These are phyloP conservation scores for Oscheius sp. DNA, from an alignment of 2,888 invertebrate species.

Conservation along the genomic window DNA sequence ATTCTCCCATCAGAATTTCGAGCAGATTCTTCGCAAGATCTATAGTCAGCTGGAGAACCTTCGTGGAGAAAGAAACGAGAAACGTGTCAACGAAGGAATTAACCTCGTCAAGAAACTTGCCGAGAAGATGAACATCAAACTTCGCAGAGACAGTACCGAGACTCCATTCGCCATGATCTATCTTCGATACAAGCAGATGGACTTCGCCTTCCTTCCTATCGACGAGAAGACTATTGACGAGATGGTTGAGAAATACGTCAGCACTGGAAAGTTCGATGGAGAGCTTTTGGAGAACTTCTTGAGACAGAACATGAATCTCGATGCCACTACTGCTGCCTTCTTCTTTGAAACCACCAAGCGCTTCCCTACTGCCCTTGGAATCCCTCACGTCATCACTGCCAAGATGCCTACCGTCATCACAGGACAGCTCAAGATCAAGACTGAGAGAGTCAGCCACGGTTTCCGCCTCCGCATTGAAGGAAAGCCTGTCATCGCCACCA, in stretches of 20 bases:
- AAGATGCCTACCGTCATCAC: constrained; percentile 45
- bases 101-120: constrained; percentile 46
- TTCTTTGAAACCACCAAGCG: constrained; percentile 40
- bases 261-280: constrained; percentile 35
- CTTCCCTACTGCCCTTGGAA: constrained; percentile 57
- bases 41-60: constrained; percentile 28
- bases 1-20: constrained; percentile 53
- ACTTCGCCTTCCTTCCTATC: constrained; percentile 55
- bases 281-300: constrained; percentile 31
- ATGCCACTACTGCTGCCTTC: constrained; percentile 39
- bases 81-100: constrained; percentile 36
- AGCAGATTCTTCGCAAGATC: constrained; percentile 43
- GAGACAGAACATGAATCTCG: constrained; percentile 35
- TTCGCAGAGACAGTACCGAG: constrained; percentile 32
- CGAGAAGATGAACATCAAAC: constrained; percentile 51
- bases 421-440: constrained; percentile 29
- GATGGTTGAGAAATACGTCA: constrained; percentile 38
- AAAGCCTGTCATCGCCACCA: constrained; percentile 34
- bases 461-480: constrained; percentile 33
- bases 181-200: constrained; percentile 57
- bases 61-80: constrained; percentile 9
- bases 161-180: constrained; percentile 46
- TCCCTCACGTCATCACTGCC: constrained; percentile 49
- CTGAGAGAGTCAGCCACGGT: constrained; percentile 35
- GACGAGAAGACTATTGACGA: constrained; percentile 39